Evolutionary conservation across 2,888 invertebrate genomes (phyloP), one percentile per base, ranked within the genome.

Genomic region (Drosophila mimetica): DNA sequence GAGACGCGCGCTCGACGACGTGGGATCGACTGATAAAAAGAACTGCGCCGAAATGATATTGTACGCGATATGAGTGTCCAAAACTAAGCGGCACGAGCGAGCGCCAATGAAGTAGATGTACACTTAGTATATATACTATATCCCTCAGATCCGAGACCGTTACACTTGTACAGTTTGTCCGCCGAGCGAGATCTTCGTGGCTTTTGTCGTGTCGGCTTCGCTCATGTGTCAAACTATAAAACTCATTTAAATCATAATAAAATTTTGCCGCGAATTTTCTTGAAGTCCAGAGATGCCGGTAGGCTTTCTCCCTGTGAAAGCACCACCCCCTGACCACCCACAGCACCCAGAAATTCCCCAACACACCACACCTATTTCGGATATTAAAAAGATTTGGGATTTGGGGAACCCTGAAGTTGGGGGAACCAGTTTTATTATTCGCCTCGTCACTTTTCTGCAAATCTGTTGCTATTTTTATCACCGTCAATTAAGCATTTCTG

Each of bases 191-290:
- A 54, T 67, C 47, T 55, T 47, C 65, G 46, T 46, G 34, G 30
- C 32, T 34, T 20, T 14, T 32, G 53, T 34, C 66, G 54, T 37
- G 53, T 44, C 34, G 63, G 44, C 42, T 34, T 30, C 36, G 44
- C 52, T 66, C 67, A 53, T 65, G 76, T 74, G 70, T 71, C 47
- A 71, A 67, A 63, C 79, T 75, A 87, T 87, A 70, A 87, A 81
- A 87, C 77, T 82, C 79, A 75, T 79, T 87, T 85, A 85, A 87
- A 85, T 87, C 86, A 87, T 82, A 77, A 85, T 85, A 70, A 80
- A 63, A 50, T 84, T 67, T 75, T 71, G 75, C 71, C 71, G 67
- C 73, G 66, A 77, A 63, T 75, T 58, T 67, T 72, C 64, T 65
- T 77, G n/a, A 70, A 77, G 63, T 60, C 73, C 67, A 69, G 69